phyloP scores from a whole-genome alignment of 2,797 vertebrate genomes.

The Molossus molossus region DNA sequence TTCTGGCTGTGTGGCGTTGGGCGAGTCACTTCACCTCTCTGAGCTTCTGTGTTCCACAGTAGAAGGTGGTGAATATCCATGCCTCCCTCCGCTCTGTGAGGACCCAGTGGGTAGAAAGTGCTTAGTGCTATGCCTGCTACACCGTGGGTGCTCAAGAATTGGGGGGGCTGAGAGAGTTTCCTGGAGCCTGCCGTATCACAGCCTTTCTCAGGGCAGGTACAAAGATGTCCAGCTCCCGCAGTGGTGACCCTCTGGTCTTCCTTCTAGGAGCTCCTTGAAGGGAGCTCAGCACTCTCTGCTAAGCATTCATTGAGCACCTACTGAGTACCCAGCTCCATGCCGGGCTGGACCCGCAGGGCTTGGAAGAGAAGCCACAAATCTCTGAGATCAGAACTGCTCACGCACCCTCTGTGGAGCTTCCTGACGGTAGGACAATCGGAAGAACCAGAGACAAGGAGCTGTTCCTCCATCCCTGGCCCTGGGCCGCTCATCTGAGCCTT shows the following conservation, averaged over 20 bases:
- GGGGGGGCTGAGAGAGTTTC: accelerated
- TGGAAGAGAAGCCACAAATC: neutral
- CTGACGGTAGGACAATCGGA: accelerated
- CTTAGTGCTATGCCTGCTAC: neutral
- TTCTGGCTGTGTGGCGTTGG: constrained; percentile 2
- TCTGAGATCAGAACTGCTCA: neutral
- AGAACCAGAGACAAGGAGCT: no score
- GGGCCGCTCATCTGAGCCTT: neutral
- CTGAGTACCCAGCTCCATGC: neutral
- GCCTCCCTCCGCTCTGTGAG: neutral
- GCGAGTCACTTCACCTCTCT: neutral
- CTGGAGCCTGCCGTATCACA: neutral
- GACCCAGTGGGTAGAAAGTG: accelerated
- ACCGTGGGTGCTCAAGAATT: neutral
- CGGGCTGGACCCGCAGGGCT: neutral
- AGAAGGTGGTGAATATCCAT: neutral
- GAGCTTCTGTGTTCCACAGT: neutral
- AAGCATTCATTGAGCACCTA: neutral
- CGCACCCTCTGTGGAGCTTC: neutral
- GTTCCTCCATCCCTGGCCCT: neutral
- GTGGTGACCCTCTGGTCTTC: neutral
- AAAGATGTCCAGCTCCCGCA: neutral
- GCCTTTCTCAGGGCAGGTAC: neutral
- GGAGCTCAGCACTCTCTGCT: neutral
- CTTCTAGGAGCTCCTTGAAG: neutral